A percentile compares a stretch with the other conserved stretches of the same genome.
These are phyloP conservation scores for Phoxinus phoxinus DNA, from an alignment of 2,113 vertebrate species.

Conservation along the genomic window DNA sequence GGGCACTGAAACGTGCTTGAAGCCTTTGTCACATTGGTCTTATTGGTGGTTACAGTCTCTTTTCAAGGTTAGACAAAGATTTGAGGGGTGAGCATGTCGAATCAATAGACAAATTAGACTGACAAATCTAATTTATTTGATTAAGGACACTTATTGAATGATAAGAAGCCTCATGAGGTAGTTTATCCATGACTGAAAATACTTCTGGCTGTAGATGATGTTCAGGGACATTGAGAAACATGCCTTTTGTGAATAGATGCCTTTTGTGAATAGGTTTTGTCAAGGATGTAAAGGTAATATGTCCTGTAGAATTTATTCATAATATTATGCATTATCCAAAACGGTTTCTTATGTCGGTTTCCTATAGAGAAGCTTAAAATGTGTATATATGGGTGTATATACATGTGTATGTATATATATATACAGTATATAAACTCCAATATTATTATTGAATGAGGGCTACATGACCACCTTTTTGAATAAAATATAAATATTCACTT, in stretches of 20 bases:
- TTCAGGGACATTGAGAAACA: slow-evolving; percentile 44
- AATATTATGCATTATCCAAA: not conserved
- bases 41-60: slow-evolving; percentile 39
- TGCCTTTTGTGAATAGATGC: slow-evolving; percentile 30
- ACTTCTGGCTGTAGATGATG: slow-evolving; percentile 39
- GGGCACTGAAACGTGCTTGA: slow-evolving; percentile 36
- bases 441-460: not conserved
- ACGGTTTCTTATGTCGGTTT: not conserved
- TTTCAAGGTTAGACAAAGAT: slow-evolving; percentile 53
- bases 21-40: slow-evolving; percentile 22
- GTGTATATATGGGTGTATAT: not conserved
- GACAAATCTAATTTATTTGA: slow-evolving; percentile 72
- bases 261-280: slow-evolving; percentile 34
- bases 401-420: too few relatives aligned
- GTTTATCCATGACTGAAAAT: not conserved
- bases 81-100: slow-evolving; percentile 55
- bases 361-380: too few relatives aligned
- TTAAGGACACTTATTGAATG: slow-evolving; percentile 63
- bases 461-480: not conserved
- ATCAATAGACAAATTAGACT: slow-evolving; percentile 76
- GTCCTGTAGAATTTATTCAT: not conserved
- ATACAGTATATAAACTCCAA: too few relatives aligned
- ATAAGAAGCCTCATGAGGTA: slow-evolving; percentile 42
- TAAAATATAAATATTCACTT: not conserved
- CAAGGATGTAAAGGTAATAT: slow-evolving; percentile 24